Conservation (phyloP, 2,113 vertebrate genomes). For the Athene noctua region DNA sequence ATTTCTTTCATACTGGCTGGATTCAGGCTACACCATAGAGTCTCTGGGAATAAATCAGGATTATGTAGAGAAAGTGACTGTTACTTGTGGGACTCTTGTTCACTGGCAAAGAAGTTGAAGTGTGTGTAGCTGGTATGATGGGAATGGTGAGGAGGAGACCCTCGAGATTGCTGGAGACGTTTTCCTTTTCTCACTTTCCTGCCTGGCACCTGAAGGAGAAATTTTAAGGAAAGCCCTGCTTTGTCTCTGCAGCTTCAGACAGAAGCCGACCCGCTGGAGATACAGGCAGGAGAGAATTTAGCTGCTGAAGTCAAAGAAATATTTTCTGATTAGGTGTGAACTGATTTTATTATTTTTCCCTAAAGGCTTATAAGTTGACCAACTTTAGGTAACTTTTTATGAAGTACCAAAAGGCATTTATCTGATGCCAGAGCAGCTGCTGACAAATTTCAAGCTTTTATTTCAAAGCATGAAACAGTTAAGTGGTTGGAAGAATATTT, state of each 20-base stretch:
- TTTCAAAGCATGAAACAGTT: conserved; percentile 42
- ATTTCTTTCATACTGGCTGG: conserved; percentile 35
- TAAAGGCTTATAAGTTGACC: conserved; percentile 38
- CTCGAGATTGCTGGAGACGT: not conserved
- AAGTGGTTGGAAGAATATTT: conserved; percentile 30
- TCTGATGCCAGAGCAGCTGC: conserved; percentile 44
- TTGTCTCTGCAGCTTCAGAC: not conserved
- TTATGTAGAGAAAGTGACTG: not conserved
- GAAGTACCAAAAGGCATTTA: conserved; percentile 50
- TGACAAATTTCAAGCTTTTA: conserved; percentile 62
- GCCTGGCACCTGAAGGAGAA: conserved; percentile 15
- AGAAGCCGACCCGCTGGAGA: not conserved
- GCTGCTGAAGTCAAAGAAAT: conserved; percentile 48
- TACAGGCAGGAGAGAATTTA: conserved; percentile 33
- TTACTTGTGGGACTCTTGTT: not conserved
- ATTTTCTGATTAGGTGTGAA: conserved; percentile 59
- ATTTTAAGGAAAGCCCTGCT: not conserved
- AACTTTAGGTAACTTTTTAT: conserved; percentile 54
- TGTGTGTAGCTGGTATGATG: not conserved
- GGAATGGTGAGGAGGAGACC: not conserved
- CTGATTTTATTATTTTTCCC: conserved; percentile 60
- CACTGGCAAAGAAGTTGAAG: not conserved
- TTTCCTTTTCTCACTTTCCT: not conserved
- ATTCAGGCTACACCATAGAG: not conserved
- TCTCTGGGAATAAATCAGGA: conserved; percentile 36